These are phyloP conservation scores for Phalanger gymnotis DNA, from an alignment of 2,797 vertebrate species.

Conservation along the genomic window DNA sequence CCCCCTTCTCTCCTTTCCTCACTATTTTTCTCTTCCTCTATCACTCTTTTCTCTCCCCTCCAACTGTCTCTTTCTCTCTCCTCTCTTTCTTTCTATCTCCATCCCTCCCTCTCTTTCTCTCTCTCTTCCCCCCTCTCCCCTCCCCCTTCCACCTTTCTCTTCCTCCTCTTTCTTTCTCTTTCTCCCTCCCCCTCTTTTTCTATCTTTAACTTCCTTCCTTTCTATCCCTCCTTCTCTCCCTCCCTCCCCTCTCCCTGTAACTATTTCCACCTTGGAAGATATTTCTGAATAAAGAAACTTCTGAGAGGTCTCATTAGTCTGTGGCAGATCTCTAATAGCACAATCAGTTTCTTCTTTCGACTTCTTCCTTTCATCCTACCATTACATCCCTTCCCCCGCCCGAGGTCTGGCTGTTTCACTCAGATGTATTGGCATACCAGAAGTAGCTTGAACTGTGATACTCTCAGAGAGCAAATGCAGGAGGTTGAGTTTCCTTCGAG, in stretches of 20 bases:
- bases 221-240: background rate
- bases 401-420: background rate
- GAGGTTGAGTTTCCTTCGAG: slow-evolving; percentile 42
- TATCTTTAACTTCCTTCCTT: background rate
- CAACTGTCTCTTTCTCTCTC: too few relatives aligned
- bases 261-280: background rate
- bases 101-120: fast-evolving
- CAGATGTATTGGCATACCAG: background rate
- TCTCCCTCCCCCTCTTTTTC: background rate
- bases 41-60: too few relatives aligned
- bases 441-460: slow-evolving; percentile 34
- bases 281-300: background rate
- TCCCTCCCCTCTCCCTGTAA: background rate
- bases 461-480: slow-evolving; percentile 19
- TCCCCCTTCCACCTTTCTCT: fast-evolving
- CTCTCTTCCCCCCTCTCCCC: fast-evolving
- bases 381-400: background rate
- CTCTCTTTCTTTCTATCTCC: too few relatives aligned
- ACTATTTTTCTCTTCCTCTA: too few relatives aligned
- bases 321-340: background rate
- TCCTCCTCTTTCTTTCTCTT: background rate
- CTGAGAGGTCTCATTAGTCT: background rate
- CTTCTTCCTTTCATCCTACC: background rate
- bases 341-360: background rate
- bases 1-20: too few relatives aligned